Evolutionary conservation across 1,140 invertebrate species (phyloP), one percentile per base, ranked within the genome.

Genomic region (Patella vulgata): DNA sequence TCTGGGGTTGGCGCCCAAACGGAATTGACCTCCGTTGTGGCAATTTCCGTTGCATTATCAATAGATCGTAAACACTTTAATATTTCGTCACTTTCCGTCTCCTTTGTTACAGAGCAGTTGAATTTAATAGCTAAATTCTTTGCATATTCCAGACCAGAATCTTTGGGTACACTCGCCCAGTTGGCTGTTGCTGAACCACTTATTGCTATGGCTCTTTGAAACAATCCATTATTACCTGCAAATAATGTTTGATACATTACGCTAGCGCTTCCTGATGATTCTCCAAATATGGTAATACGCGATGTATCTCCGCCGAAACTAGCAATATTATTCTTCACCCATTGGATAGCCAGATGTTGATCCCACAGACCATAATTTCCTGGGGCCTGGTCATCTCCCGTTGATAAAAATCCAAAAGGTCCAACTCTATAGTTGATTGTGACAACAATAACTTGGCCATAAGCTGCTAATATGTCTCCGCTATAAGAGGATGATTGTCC

Each of bases 401-500:
- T 57, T 27, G 54, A 58, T 2, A 98, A 87, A 83, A 97, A 98
- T 12, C 96, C 95, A 14, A 98, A 88, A 12, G 81, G 64, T 25
- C 93, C 92, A 14, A 96, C 89, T 58, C 95, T 88, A 81, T 98
- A 97, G 78, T 84, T 64, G 2, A 75, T 51, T 11, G 68, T 59
- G 3, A 96, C 94, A 58, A 97, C 86, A 42, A 98, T 93, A 11
- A 97, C 88, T 72, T 96, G 91, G 25, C 68, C 70, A 21, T 69
- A 57, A 12, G 92, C 90, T 0, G 93, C 93, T 31, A 98, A 84
- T 71, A 84, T 30, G 0, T 40, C 82, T 58, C 90, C 92, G 85
- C 97, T 94, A 82, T 97, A 98, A 12, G 96, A 89, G 79, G 96
- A 95, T 23, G 92, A 91, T 12, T 92, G 92, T 27, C 95, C 94